Percentiles rank a stretch among this genome's conserved stretches.
Evolutionary conservation across 2,797 vertebrate genomes (phyloP).

Genomic region (Limnodromus scolopaceus): DNA sequence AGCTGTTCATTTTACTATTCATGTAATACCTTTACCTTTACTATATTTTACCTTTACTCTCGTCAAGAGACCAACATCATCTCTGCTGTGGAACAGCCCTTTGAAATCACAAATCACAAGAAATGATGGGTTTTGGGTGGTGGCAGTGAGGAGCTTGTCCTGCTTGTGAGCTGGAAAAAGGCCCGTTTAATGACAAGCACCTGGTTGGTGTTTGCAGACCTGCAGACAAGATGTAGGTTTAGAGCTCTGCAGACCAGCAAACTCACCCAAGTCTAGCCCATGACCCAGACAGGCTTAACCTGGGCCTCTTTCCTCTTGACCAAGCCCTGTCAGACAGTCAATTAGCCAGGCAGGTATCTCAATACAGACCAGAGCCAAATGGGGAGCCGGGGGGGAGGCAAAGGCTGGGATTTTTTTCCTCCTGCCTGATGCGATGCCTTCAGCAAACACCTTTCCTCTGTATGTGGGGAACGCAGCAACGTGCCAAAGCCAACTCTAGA

Average conservation of each 20-base stretch:
- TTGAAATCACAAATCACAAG: not conserved
- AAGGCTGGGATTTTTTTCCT: not conserved
- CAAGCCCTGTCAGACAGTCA: accelerated
- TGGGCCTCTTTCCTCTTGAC: not conserved
- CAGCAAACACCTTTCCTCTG: not conserved
- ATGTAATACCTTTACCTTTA: too few species aligned
- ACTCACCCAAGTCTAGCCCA: accelerated
- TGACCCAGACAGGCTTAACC: not conserved
- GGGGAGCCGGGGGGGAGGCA: not conserved
- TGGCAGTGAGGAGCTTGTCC: not conserved
- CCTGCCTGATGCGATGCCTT: not conserved
- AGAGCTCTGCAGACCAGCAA: not conserved
- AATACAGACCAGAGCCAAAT: not conserved
- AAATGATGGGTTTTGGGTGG: not conserved
- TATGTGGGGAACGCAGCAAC: not conserved
- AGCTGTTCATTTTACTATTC: not conserved
- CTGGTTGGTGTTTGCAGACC: not conserved
- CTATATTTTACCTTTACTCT: too few species aligned
- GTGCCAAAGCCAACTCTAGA: not conserved
- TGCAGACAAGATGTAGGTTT: accelerated
- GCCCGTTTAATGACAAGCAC: not conserved
- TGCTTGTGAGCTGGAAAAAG: accelerated
- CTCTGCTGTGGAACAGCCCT: not conserved
- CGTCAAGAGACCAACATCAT: not conserved
- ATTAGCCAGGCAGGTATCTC: not conserved